Conservation (phyloP, 2,797 vertebrate species). For the Liasis olivaceus region DNA sequence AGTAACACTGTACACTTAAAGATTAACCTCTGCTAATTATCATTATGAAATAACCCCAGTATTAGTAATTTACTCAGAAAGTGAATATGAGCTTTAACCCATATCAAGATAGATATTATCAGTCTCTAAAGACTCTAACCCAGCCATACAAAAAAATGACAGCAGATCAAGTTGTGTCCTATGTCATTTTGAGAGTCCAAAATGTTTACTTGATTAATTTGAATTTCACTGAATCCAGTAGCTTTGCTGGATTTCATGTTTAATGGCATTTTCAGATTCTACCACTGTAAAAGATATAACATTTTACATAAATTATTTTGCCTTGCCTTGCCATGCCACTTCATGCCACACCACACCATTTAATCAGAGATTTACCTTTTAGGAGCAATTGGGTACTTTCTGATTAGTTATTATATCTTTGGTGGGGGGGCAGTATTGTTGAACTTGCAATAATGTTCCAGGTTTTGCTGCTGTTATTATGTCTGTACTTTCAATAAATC, state of each 20-base stretch:
- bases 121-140: background rate
- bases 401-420: background rate
- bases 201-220: background rate
- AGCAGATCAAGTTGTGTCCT: background rate
- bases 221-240: background rate
- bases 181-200: background rate
- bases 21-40: conserved; percentile 16
- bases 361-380: background rate
- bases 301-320: background rate
- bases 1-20: background rate
- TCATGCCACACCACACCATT: background rate
- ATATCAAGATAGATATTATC: background rate
- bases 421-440: background rate
- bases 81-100: background rate
- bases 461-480: background rate
- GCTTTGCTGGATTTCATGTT: background rate
- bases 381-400: background rate
- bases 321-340: background rate
- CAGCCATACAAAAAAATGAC: background rate
- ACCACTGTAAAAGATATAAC: background rate
- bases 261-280: background rate
- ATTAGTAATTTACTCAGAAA: background rate
- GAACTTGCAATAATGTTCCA: background rate
- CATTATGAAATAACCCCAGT: background rate
- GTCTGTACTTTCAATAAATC: background rate